phyloP scores from a whole-genome alignment of 2,113 vertebrate species.

The Eupsittula cactorum region DNA sequence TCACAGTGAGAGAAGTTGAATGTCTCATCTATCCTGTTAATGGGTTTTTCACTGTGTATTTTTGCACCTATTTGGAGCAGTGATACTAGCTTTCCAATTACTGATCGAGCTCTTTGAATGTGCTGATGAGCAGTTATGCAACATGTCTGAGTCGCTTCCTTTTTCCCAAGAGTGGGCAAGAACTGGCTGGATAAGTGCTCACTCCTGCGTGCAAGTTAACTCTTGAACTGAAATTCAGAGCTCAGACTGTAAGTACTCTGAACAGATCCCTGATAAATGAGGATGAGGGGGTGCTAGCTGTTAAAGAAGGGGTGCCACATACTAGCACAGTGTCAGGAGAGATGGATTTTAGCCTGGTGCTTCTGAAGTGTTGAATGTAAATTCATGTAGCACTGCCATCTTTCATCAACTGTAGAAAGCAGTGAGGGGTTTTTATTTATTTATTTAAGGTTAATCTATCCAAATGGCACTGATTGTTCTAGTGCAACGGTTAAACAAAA shows the following conservation, averaged over 20 bases:
- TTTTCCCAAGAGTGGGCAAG: not conserved
- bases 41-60: conserved; percentile 19
- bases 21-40: not conserved
- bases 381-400: not conserved
- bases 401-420: not conserved
- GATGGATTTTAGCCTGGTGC: not conserved
- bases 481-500: not conserved
- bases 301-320: not conserved
- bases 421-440: not conserved
- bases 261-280: not conserved
- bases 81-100: conserved; percentile 20
- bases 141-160: conserved; percentile 24
- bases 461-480: not conserved
- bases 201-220: not conserved
- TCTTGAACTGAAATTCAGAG: not conserved
- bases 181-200: not conserved
- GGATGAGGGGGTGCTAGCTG: not conserved
- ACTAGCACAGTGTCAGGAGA: not conserved
- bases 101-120: not conserved
- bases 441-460: not conserved
- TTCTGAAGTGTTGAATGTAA: not conserved
- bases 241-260: not conserved
- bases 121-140: not conserved
- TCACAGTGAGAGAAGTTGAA: not conserved
- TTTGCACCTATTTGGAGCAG: conserved; percentile 26